Evolutionary conservation across 1,140 invertebrate genomes (phyloP), one percentile per base, ranked within the genome.

Genomic region (Portunus trituberculatus): DNA sequence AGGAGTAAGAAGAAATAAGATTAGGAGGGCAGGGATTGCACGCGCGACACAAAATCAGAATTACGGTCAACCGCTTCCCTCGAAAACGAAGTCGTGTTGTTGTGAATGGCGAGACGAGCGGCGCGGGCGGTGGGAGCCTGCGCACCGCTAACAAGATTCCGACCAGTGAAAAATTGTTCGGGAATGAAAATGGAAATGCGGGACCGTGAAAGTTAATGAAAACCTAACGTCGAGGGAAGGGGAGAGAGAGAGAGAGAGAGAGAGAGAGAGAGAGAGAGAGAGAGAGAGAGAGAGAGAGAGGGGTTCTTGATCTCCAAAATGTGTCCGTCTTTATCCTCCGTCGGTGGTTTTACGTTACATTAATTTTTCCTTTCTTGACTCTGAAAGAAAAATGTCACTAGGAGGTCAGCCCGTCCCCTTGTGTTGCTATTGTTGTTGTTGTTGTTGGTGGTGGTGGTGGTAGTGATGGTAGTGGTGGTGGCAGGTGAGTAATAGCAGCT

Each of bases 181-280:
- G 20, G 67, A 76, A 76, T 76, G 67, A 76, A 76, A 76, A 76
- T 76, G 67, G 67, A 76, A 76, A 76, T 76, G 67, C n/a, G 67
- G 67, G 6, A 76, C 25, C 67, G 20, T 76, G 67, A 76, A 76
- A 76, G 67, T 76, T 76, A 76, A 76, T 76, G 67, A 76, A 76
- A 76, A n/a, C 67, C n/a, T 76, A n/a, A 76, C 67, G 67, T 76
- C 12, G 16, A 76, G 67, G 25, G 67, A 76, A 20, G 20, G 67
- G 20, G 67, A 76, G 67, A 76, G 67, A 76, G 67, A 76, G 67
- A n/a, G 25, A 25, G 16, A n/a, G 67, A n/a, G 67, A 76, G 67
- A n/a, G 67, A 76, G 67, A n/a, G 25, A 76, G 67, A 59, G 52
- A 59, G 52, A 59, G 52, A 59, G 52, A 59, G 52, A 59, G 52